Percentiles rank a stretch among this genome's conserved stretches.
Conservation (phyloP, 1,140 invertebrate species). For the Drosophila baimaii region DNA sequence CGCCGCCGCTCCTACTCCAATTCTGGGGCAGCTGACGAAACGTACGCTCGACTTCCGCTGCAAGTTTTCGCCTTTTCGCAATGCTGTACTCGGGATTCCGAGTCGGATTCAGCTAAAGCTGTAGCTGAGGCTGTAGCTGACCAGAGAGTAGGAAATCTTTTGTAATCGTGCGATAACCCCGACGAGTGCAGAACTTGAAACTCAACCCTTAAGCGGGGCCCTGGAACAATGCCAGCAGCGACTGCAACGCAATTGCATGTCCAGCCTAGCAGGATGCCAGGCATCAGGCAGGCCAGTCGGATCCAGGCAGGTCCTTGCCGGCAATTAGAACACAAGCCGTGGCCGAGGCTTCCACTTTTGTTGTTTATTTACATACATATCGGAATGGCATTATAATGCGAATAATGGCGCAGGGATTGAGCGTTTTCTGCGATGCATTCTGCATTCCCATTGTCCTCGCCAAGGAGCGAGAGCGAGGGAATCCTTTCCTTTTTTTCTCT, state of each 20-base stretch:
- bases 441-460: constrained; percentile 65
- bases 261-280: constrained; percentile 77
- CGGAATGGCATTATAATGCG: constrained; percentile 72
- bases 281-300: constrained; percentile 49
- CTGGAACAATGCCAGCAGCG: constrained; percentile 70
- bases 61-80: constrained; percentile 56
- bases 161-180: constrained; percentile 80
- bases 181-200: constrained; percentile 72
- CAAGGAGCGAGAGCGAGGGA: constrained; percentile 14
- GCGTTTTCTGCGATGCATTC: constrained; percentile 57
- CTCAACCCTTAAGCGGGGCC: constrained; percentile 67
- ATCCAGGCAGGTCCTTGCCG: constrained; percentile 73
- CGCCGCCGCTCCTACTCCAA: background rate
- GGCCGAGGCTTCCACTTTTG: constrained; percentile 37
- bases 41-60: constrained; percentile 65
- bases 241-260: constrained; percentile 79
- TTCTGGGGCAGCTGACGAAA: constrained; percentile 50
- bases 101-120: constrained; percentile 9
- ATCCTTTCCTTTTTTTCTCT: constrained; percentile 18
- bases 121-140: constrained; percentile 39
- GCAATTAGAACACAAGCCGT: constrained; percentile 68
- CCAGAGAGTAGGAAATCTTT: constrained; percentile 75
- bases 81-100: constrained; percentile 32
- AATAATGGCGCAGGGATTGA: constrained; percentile 57
- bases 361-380: constrained; percentile 74